Conservation (phyloP, 1,140 invertebrate species). For the Orchesella cincta region DNA sequence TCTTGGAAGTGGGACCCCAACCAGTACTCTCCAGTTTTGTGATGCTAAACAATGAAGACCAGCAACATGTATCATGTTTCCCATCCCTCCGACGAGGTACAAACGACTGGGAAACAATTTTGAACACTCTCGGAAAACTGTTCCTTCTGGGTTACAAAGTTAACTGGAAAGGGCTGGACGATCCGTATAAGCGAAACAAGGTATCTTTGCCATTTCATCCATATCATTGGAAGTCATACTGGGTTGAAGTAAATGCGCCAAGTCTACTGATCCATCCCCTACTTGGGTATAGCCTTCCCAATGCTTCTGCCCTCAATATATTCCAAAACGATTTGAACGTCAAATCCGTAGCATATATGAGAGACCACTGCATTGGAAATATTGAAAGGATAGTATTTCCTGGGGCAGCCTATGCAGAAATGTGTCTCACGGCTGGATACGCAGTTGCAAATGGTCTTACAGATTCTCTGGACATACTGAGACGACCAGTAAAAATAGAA, state of each 20-base stretch:
- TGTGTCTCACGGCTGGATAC: constrained; percentile 12
- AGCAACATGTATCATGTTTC: not conserved
- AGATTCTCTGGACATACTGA: not conserved
- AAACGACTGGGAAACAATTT: constrained; percentile 18
- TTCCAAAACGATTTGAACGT: constrained; percentile 11
- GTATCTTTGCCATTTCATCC: not conserved
- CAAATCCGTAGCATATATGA: not conserved
- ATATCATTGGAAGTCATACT: not conserved
- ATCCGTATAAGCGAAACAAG: not conserved
- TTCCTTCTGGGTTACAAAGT: not conserved
- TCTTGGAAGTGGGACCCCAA: not conserved
- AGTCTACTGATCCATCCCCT: not conserved
- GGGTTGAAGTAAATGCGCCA: not conserved
- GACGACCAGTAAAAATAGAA: not conserved
- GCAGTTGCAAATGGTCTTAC: not conserved
- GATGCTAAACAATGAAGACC: constrained; percentile 1
- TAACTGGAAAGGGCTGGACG: not conserved
- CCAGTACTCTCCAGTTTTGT: not conserved
- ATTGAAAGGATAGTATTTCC: constrained; percentile 1
- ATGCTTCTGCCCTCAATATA: not conserved
- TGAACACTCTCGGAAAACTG: constrained; percentile 4
- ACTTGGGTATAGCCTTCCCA: not conserved
- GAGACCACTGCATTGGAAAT: constrained; percentile 5
- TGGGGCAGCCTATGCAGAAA: not conserved
- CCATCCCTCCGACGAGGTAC: not conserved